Evolutionary conservation across 53 echinoderm and acorn worm genomes (phyloP).

Genomic region (Antedon mediterranea): DNA sequence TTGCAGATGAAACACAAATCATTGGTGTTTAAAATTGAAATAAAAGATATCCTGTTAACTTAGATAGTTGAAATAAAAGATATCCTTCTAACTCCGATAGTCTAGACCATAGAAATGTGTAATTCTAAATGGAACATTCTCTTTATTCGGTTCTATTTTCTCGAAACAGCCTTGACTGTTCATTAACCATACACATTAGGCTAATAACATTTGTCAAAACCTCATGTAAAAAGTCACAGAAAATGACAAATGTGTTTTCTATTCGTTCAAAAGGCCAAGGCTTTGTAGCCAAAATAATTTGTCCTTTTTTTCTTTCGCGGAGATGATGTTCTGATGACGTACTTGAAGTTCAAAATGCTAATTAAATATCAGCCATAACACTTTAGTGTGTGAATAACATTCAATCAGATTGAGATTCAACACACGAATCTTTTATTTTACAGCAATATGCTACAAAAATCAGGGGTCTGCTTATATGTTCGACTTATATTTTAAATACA

Average conservation of each 20-base stretch:
- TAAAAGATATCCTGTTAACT: neutral
- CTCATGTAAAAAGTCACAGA: neutral
- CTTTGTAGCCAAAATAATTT: neutral
- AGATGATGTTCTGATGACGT: neutral
- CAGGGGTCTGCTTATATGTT: no score
- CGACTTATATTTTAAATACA: no score
- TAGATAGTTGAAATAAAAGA: neutral
- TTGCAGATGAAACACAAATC: neutral
- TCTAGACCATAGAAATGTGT: neutral
- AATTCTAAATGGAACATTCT: neutral
- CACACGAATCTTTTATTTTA: neutral
- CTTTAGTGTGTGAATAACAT: neutral
- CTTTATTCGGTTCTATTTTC: neutral
- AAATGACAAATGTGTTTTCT: neutral
- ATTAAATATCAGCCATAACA: neutral
- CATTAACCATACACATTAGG: neutral
- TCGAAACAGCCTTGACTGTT: neutral
- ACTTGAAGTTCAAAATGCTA: neutral
- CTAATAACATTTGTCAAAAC: slow-evolving; percentile 1
- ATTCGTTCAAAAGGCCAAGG: neutral
- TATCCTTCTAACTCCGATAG: neutral
- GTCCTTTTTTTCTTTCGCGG: no score
- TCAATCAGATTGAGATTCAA: neutral
- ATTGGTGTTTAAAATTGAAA: neutral
- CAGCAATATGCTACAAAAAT: no score